A percentile compares a stretch with the other conserved stretches of the same genome.
Conservation (phyloP, 2,113 vertebrate genomes). For the Tauraco erythrolophus region DNA sequence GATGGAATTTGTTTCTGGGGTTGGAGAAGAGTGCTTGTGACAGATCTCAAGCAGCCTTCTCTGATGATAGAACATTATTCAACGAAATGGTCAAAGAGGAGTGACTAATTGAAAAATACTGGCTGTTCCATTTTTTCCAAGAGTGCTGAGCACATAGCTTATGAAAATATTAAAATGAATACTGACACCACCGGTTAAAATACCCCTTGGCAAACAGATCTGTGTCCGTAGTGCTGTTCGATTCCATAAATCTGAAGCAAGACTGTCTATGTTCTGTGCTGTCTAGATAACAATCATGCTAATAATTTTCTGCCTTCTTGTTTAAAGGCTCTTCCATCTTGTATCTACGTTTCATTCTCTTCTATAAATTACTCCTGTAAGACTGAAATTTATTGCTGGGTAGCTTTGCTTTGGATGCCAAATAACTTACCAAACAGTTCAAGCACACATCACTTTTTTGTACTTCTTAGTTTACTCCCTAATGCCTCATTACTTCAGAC, state of each 20-base stretch:
- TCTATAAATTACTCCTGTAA: background rate
- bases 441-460: background rate
- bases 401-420: background rate
- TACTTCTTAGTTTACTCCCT: background rate
- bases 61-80: background rate
- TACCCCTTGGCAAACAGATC: background rate
- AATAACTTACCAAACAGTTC: background rate
- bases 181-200: background rate
- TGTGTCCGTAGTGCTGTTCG: background rate
- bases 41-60: background rate
- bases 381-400: background rate
- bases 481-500: background rate
- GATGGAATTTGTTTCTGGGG: background rate
- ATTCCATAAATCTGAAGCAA: background rate
- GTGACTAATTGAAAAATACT: background rate
- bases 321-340: background rate
- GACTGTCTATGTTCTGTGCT: background rate
- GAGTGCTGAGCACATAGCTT: background rate
- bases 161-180: background rate
- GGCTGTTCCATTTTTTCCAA: background rate
- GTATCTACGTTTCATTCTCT: background rate
- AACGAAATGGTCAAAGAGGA: background rate
- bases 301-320: background rate
- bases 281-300: background rate
- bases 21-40: background rate